These are phyloP conservation scores for Macrophya alboannulata DNA, from an alignment of 2,888 invertebrate genomes.

Conservation along the genomic window DNA sequence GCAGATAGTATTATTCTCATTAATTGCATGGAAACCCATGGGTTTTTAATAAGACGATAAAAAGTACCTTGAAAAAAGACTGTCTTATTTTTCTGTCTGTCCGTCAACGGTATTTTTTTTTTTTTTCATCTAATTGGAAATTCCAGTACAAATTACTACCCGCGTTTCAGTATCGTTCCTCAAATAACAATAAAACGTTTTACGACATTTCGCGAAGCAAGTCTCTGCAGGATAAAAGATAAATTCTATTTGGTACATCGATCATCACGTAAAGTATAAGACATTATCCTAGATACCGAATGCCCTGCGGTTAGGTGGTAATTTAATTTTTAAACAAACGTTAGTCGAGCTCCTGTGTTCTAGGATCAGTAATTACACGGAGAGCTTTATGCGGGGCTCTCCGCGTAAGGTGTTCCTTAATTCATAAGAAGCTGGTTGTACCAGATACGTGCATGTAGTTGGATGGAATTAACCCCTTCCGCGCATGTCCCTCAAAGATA, in stretches of 20 bases:
- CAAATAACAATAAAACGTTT: background rate
- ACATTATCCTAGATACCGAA: background rate
- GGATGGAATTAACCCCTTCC: background rate
- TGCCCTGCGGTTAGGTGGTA: background rate
- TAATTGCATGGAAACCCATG: too few species aligned
- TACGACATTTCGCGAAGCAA: background rate
- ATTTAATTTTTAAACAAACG: background rate
- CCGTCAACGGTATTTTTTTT: too few species aligned
- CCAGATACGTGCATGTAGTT: background rate
- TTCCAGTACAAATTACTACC: background rate
- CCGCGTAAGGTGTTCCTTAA: background rate
- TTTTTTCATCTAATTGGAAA: background rate
- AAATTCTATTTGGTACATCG: background rate
- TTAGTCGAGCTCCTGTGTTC: background rate
- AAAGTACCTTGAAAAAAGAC: too few species aligned
- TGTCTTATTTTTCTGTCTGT: too few species aligned
- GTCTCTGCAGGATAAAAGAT: background rate
- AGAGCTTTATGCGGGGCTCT: background rate
- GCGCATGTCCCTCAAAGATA: background rate
- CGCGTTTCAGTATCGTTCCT: conserved; percentile 16
- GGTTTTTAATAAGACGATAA: too few species aligned
- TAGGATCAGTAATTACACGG: background rate
- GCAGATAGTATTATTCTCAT: too few species aligned
- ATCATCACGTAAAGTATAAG: background rate
- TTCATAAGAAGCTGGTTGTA: background rate